Evolutionary conservation across 2,888 invertebrate species (phyloP), one percentile per base, ranked within the genome.

Genomic region (Gortyna flavago): DNA sequence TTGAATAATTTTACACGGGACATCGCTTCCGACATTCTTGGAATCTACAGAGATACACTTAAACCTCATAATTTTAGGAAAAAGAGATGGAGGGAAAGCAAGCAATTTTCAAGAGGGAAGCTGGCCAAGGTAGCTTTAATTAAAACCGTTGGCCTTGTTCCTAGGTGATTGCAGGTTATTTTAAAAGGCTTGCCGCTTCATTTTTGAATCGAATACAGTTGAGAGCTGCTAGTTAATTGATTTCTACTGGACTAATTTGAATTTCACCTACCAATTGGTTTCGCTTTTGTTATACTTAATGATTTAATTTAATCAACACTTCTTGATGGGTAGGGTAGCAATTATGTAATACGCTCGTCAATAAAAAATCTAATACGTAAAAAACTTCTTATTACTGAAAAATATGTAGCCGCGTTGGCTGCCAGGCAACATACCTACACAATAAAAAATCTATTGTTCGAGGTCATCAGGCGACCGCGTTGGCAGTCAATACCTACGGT

Each of bases 1-100:
- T 85, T 85, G 66, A 87, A 85, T 85, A 75, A 80, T 78, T 86
- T 66, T 61, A 73, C 71, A 73, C 70, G 64, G 29, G 25, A n/a
- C 54, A 57, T 48, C 62, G 78, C 68, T 84, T 84, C 64, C 62
- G 54, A 61, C 29, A 64, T 69, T 73, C 59, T 85, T 61, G 64
- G 41, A 61, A 64, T 21, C 48, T 54, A 35, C 64, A 25, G 61
- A 77, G 75, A 64, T 80, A 65, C 77, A 38, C 70, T 70, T 78
- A 68, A 77, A 80, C 64, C 65, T 76, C 59, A 69, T 85, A 86
- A 82, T 79, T 57, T 75, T 86, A 87, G 80, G 72, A 59, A 72
- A 54, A 85, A 78, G 62, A 75, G 65, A 35, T 62, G 68, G 48
- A 75, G 65, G 69, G 57, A 77, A 79, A 61, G 69, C 59, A 77